Base-by-base conservation (phyloP, 2,888 invertebrate genomes). In the Stenodema calcarata region DNA sequence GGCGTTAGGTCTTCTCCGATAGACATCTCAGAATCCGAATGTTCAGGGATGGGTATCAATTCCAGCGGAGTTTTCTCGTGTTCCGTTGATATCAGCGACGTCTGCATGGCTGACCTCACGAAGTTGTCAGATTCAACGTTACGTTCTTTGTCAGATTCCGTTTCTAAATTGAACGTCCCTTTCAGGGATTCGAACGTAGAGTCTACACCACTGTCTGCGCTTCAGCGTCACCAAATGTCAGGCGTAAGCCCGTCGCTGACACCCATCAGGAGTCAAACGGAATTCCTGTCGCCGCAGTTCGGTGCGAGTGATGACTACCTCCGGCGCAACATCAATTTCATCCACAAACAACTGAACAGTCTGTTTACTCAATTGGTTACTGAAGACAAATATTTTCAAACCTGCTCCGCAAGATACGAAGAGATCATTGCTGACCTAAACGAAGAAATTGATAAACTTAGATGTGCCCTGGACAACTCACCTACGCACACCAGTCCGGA, bases 331-430 rank as follows among this genome's bases (percentile, higher is more conserved):
- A 75, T 84, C 14, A 73, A 23, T 14, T 84, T 84, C 47, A 75
- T 84, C 47, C 11, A 47, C 47, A 84, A 84, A 44, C 84, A 84
- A 30, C 47, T 84, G 27, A 41, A 27, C 16, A 84, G 84, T 23
- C 84, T 84, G n/a, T 42, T 47, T 18, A 70, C 44, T 9, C 84
- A 84, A 44, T 44, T 84, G 16, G 35, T 35, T 3, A 73, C 75
- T 4, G 84, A 84, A 30, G 84, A 84, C 84, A 84, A 84, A 73
- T 84, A 84, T 50, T 84, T 84, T 35, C 73, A 70, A 47, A 73
- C 84, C 18, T 70, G 70, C 28, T 41, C 54, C 27, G 16, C 4
- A 9, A 73, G 23, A 84, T 84, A 84, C 75, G 84, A 84, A 73
- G 75, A 70, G 12, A 44, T 84, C 30, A 84, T 84, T 18, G 41